A percentile compares a stretch with the other conserved stretches of the same genome.
Evolutionary conservation across 2,888 invertebrate species (phyloP).

Genomic region (Corbicula japonica): DNA sequence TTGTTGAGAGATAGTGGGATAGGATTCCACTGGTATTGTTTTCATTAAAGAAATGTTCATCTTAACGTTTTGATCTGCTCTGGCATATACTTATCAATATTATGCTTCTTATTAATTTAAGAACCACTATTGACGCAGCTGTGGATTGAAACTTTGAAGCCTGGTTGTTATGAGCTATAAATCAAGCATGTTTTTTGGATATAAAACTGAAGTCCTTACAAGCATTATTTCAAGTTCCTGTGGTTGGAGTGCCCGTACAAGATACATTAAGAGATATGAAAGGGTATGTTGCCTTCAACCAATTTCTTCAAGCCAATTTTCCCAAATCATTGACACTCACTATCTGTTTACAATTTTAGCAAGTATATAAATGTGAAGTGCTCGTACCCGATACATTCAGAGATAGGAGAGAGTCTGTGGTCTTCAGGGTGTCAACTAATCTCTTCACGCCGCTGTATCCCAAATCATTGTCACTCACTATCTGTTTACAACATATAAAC

Average conservation of each 20-base stretch:
- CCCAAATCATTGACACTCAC: neutral
- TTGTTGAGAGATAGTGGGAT: neutral
- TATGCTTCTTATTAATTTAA: too few relatives aligned
- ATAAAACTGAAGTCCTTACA: neutral
- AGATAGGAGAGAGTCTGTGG: conserved; percentile 65
- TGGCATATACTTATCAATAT: neutral
- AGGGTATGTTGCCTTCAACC: neutral
- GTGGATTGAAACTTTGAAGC: neutral
- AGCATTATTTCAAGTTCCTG: neutral
- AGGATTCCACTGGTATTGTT: neutral
- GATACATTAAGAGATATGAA: neutral
- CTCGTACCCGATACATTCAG: conserved; percentile 74
- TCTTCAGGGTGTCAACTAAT: conserved; percentile 64
- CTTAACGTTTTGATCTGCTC: neutral
- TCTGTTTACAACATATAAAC: too few relatives aligned
- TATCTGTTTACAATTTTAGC: neutral
- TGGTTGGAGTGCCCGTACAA: neutral
- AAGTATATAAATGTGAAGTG: neutral
- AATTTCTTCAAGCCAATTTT: neutral
- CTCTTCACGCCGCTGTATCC: conserved; percentile 68
- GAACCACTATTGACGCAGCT: too few relatives aligned
- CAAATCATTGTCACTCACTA: conserved; percentile 72
- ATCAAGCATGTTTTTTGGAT: too few relatives aligned
- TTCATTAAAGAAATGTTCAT: neutral
- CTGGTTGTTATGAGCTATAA: neutral